Conservation (phyloP, 1,140 invertebrate genomes). For the Laupala kohalensis region DNA sequence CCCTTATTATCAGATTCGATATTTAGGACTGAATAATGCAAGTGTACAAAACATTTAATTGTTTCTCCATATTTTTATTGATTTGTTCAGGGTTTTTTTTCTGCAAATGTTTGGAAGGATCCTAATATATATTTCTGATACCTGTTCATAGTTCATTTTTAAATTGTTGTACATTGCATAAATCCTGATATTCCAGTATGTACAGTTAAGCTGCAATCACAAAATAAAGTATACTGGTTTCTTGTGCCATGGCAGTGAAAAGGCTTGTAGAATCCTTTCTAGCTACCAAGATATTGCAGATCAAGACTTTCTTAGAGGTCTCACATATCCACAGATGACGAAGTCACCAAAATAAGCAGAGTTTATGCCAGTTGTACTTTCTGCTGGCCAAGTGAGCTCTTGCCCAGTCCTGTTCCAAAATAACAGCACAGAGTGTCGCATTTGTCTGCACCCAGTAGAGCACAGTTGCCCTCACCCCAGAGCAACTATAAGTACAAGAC, state of each 20-base stretch:
- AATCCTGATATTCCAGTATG: conserved; percentile 1
- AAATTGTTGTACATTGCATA: not conserved
- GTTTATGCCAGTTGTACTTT: no score
- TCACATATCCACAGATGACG: no score
- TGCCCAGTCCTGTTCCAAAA: not conserved
- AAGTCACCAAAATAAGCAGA: no score
- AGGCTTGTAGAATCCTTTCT: conserved; percentile 7
- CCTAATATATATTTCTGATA: conserved; percentile 1
- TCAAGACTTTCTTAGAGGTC: not conserved
- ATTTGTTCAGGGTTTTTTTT: not conserved
- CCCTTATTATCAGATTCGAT: conserved; percentile 1
- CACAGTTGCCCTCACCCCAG: no score
- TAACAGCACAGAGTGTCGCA: no score
- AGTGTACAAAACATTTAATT: conserved; percentile 9
- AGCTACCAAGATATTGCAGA: not conserved
- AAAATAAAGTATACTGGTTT: conserved; percentile 12
- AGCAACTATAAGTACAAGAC: no score
- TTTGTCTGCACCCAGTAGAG: no score
- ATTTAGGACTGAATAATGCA: conserved; percentile 5
- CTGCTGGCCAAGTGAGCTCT: not conserved
- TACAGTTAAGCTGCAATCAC: conserved; percentile 6
- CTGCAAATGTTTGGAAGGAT: conserved; percentile 11
- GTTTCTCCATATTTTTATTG: not conserved
- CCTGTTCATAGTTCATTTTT: not conserved
- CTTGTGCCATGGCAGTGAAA: conserved; percentile 14